These are phyloP conservation scores for Phocoena phocoena DNA, from an alignment of 2,113 vertebrate genomes.

Conservation along the genomic window DNA sequence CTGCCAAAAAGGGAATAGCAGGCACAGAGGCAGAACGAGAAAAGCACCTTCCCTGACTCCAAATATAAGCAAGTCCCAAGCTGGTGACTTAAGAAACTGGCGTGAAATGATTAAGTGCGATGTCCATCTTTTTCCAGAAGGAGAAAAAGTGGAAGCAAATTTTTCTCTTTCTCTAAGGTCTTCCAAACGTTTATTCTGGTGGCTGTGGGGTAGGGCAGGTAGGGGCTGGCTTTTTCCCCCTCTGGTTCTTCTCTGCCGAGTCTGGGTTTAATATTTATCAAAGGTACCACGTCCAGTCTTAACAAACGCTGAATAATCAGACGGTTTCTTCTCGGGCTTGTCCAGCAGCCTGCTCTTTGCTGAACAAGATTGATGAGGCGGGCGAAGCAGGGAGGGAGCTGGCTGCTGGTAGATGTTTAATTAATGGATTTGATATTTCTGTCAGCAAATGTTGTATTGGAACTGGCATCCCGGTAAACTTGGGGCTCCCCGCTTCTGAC, in stretches of 20 bases:
- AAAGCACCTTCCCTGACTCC: neutral
- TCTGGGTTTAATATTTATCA: neutral
- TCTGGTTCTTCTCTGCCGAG: neutral
- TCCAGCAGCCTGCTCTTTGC: neutral
- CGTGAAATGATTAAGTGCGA: neutral
- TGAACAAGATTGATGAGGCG: slow-evolving; percentile 5
- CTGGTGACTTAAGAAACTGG: neutral
- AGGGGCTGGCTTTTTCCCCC: no score
- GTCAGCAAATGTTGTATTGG: neutral
- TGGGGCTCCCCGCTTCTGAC: neutral
- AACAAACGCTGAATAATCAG: slow-evolving; percentile 28
- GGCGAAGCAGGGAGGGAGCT: neutral
- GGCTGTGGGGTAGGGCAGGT: no score
- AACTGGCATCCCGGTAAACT: neutral
- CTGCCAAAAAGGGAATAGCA: neutral
- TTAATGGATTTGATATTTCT: slow-evolving; percentile 16
- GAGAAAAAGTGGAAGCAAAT: neutral
- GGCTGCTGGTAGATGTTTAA: neutral
- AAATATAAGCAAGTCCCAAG: neutral
- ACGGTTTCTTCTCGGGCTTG: neutral
- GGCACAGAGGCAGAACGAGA: neutral
- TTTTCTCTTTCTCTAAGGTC: neutral
- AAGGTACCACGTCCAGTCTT: neutral
- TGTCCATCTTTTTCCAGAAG: neutral
- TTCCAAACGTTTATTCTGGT: neutral